Evolutionary conservation across 2,113 vertebrate species (phyloP).

Genomic region (Xenopus laevis): DNA sequence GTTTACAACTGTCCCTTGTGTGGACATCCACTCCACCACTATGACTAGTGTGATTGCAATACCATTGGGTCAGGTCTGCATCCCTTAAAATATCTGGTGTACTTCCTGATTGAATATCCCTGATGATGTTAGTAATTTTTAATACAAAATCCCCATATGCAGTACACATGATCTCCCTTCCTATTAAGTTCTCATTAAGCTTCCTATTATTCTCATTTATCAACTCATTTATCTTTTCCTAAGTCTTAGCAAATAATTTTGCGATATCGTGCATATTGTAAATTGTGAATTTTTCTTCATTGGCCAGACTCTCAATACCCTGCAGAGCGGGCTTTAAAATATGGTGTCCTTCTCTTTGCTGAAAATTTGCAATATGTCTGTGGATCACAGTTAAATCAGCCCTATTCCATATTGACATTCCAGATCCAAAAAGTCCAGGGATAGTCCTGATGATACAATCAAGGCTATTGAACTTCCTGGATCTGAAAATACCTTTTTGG

Average conservation of each 20-base stretch:
- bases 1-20: background rate
- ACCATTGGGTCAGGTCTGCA: background rate
- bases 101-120: background rate
- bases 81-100: background rate
- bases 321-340: background rate
- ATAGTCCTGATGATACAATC: too few relatives aligned
- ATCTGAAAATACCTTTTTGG: too few relatives aligned
- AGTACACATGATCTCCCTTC: background rate
- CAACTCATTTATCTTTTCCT: too few relatives aligned
- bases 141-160: background rate
- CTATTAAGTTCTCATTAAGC: too few relatives aligned
- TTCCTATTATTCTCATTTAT: too few relatives aligned
- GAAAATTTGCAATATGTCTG: too few relatives aligned
- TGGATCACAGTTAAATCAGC: too few relatives aligned
- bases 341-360: too few relatives aligned
- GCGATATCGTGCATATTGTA: background rate
- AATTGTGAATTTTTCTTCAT: background rate
- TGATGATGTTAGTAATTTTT: background rate
- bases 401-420: too few relatives aligned
- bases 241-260: too few relatives aligned
- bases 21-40: background rate
- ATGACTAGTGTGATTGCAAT: background rate
- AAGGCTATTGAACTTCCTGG: too few relatives aligned
- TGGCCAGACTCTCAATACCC: slow-evolving; percentile 1
- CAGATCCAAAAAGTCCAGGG: too few relatives aligned